phyloP scores from a whole-genome alignment of 2,797 vertebrate species.

The Liparis tanakae region DNA sequence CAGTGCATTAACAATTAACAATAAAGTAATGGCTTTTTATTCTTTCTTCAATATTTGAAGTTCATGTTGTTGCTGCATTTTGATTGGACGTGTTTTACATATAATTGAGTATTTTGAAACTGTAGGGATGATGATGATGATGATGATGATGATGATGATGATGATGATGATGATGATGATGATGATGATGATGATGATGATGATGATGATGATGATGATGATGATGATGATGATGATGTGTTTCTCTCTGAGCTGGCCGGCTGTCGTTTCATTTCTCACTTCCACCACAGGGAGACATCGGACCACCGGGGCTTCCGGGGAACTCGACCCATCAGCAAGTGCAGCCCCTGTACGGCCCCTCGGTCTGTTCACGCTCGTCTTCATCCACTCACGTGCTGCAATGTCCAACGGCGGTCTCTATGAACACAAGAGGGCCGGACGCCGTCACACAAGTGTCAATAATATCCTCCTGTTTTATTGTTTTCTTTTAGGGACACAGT shows the following conservation, averaged over 20 bases:
- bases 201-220: too few relatives aligned
- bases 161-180: background rate
- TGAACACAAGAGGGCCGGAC: background rate
- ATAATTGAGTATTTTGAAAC: background rate
- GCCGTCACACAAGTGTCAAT: background rate
- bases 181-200: too few relatives aligned
- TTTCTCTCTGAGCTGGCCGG: background rate
- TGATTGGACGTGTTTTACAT: background rate
- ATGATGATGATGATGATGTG: background rate
- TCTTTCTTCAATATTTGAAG: background rate
- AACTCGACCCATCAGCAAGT: slow-evolving; percentile 58
- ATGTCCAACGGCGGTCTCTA: background rate
- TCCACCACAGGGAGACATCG: slow-evolving; percentile 79
- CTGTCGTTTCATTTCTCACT: slow-evolving; percentile 34
- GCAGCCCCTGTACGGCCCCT: background rate
- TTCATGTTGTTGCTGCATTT: background rate
- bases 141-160: too few relatives aligned
- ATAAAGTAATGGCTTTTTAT: background rate
- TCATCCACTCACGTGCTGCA: background rate
- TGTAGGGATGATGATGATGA: too few relatives aligned
- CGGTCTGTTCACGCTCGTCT: slow-evolving; percentile 50
- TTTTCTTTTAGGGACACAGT: slow-evolving; percentile 77
- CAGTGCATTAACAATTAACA: background rate
- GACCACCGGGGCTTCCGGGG: slow-evolving; percentile 73
- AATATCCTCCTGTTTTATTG: background rate